Evolutionary conservation across 2,797 vertebrate genomes (phyloP), one percentile per base, ranked within the genome.

Genomic region (Cyprinodon diabolis): DNA sequence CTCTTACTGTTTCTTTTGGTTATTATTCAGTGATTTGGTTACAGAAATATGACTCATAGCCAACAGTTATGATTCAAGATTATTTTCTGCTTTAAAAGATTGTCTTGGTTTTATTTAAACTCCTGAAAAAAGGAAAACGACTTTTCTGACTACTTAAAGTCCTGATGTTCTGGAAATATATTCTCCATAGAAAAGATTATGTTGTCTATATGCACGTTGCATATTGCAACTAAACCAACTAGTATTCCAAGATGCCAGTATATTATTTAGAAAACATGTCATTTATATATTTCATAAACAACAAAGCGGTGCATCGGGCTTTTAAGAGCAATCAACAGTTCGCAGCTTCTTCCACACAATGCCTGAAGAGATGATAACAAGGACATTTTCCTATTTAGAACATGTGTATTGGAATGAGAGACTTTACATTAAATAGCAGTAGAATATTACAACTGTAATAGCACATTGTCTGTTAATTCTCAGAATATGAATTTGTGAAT

Each of bases 1-100:
- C 11, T 72, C 49, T 43, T 52, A 45, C 52, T 83, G 71, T 68
- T 69, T 71, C 75, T 76, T 74, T 57, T 49, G 3, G 25, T 62
- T 66, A 55, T 68, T n/a, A 48, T n/a, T 55, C 52, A 55, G 12
- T 14, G 1, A 15, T 49, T 49, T 4, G 13, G 48, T 49, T 14
- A 15, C 13, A 49, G 48, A 49, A 15, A 49, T 49, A n/a, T 55
- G 52, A 52, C 15, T 55, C 52, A 55, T n/a, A 55, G 5, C 52
- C 21, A 10, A 55, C 30, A 30, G 30, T 30, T 30, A 21, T 15
- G 11, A 49, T 19, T 55, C 6, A 55, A n/a, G n/a, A n/a, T 55
- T 1, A 19, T 1, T 17, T 17, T 4, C 49, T 51, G 49, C 19
- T 51, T 17, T 17, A 51, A 17, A 51, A 6, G 49, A 4, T 5